A percentile compares a stretch with the other conserved stretches of the same genome.
phyloP scores from a whole-genome alignment of 2,888 invertebrate genomes.

The Apamea crenata region DNA sequence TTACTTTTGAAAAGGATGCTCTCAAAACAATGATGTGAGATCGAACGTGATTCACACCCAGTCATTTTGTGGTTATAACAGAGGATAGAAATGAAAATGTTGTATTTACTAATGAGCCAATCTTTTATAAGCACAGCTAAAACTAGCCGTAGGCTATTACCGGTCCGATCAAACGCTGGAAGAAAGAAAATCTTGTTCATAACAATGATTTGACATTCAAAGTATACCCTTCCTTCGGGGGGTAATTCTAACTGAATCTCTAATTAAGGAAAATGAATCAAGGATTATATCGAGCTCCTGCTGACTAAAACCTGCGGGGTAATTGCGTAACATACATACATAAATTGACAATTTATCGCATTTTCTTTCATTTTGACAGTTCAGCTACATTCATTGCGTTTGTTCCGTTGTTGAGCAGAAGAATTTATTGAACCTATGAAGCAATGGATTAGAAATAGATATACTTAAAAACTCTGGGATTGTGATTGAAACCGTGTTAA shows the following conservation, averaged over 20 bases:
- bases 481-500: too few relatives aligned
- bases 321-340: too few relatives aligned
- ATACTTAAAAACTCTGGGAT: too few relatives aligned
- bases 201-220: background rate
- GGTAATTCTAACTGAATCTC: background rate
- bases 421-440: too few relatives aligned
- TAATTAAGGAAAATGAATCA: background rate
- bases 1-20: background rate
- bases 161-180: background rate
- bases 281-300: background rate
- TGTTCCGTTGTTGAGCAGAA: too few relatives aligned
- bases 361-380: too few relatives aligned
- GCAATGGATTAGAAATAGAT: too few relatives aligned
- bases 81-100: background rate
- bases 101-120: conserved; percentile 16
- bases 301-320: too few relatives aligned
- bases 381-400: too few relatives aligned
- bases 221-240: too few relatives aligned
- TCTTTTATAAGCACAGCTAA: background rate
- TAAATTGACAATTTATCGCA: too few relatives aligned
- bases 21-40: background rate
- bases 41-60: background rate
- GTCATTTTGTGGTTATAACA: background rate
- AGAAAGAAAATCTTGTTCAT: background rate
- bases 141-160: background rate